Evolutionary conservation across 2,113 vertebrate species (phyloP).

Genomic region (Pitta sordida): DNA sequence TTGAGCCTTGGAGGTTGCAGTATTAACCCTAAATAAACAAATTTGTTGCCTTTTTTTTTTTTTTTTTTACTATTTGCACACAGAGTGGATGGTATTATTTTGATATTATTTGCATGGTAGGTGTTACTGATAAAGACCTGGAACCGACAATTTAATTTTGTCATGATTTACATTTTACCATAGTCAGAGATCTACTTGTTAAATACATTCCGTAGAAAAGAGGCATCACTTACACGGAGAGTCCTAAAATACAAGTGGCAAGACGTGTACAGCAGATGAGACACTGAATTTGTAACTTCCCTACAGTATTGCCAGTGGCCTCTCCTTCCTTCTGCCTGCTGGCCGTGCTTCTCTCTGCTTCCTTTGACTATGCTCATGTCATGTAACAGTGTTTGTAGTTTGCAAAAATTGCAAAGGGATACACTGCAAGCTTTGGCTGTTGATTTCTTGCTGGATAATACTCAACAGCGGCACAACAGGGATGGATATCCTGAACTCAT

Average conservation of each 20-base stretch:
- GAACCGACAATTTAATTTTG: not conserved
- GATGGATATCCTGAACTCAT: not conserved
- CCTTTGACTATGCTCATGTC: not conserved
- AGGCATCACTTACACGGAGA: not conserved
- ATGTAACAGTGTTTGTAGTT: not conserved
- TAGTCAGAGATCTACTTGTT: not conserved
- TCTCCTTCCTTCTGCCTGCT: not conserved
- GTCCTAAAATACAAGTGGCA: not conserved
- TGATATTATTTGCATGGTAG: not conserved
- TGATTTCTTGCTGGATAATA: not conserved
- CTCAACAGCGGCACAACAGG: not conserved
- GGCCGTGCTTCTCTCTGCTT: not conserved
- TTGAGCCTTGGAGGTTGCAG: not conserved
- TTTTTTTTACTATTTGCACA: not conserved
- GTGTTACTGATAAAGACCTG: not conserved
- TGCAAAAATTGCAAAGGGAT: not conserved
- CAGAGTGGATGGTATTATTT: not conserved
- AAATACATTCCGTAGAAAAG: not conserved
- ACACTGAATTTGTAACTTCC: not conserved
- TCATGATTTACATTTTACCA: not conserved
- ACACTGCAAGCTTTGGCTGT: not conserved
- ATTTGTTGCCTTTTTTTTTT: not conserved
- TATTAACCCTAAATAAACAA: not conserved
- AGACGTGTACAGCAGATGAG: not conserved
- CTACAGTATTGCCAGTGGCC: not conserved